Conservation (phyloP, 2,888 invertebrate genomes). For the Palloptera scutellata region DNA sequence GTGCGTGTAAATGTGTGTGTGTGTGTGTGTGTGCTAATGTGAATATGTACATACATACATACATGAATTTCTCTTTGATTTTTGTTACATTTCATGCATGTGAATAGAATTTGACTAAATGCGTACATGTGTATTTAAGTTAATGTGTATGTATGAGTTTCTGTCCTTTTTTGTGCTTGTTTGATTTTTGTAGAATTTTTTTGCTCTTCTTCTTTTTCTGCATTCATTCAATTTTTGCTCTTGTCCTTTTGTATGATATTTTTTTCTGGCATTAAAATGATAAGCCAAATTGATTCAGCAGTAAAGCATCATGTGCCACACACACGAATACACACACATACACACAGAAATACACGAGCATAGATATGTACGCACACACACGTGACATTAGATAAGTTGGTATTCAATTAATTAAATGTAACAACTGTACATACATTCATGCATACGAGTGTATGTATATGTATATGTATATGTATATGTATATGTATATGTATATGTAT, state of each 20-base stretch:
- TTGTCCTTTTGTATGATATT: conserved; percentile 24
- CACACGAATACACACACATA: not conserved
- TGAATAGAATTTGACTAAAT: conserved; percentile 21
- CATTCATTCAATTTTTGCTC: conserved; percentile 15
- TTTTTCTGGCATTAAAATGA: conserved; percentile 35
- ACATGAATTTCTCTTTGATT: conserved; percentile 24
- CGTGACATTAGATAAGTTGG: conserved; percentile 25
- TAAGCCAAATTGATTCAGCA: conserved; percentile 39
- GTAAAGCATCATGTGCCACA: conserved; percentile 13
- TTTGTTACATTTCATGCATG: not conserved
- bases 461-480: not conserved
- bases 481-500: not conserved
- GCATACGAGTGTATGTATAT: not conserved
- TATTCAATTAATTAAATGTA: conserved; percentile 38
- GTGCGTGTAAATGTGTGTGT: not conserved
- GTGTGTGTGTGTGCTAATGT: conserved; percentile 9
- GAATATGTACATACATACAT: too few relatives aligned
- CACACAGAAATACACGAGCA: too few relatives aligned
- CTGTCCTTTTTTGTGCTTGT: conserved; percentile 15
- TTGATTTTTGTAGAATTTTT: conserved; percentile 22
- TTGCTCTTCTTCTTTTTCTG: not conserved
- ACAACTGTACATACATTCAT: conserved; percentile 25
- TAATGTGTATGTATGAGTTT: conserved; percentile 22
- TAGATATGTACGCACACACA: not conserved
- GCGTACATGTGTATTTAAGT: conserved; percentile 2